These are phyloP conservation scores for Sinocyclocheilus grahami DNA, from an alignment of 2,113 vertebrate genomes.

Conservation along the genomic window DNA sequence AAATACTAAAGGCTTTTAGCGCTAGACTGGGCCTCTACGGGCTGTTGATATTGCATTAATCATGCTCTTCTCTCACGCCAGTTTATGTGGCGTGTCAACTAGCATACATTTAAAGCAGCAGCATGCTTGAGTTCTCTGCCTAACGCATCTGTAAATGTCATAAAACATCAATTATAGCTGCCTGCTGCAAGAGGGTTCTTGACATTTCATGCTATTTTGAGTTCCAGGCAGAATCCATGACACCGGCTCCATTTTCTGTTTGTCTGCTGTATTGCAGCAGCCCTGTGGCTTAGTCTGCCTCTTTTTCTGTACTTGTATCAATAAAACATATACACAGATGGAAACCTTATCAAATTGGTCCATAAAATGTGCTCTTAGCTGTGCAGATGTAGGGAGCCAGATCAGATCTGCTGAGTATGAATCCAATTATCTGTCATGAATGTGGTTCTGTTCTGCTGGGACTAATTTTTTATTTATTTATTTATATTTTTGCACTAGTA, in stretches of 20 bases:
- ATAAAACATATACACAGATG: constrained; percentile 30
- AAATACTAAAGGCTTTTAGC: constrained; percentile 27
- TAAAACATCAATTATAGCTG: constrained; percentile 61
- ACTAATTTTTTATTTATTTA: neutral
- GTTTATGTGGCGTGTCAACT: constrained; percentile 35
- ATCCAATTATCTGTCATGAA: constrained; percentile 52
- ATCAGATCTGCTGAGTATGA: constrained; percentile 46
- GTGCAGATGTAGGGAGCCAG: constrained; percentile 19
- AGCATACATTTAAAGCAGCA: constrained; percentile 41
- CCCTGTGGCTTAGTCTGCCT: constrained; percentile 33
- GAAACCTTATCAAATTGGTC: constrained; percentile 51
- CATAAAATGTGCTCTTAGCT: constrained; percentile 37
- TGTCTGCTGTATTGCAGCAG: constrained; percentile 35
- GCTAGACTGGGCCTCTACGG: constrained; percentile 29
- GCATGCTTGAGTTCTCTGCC: constrained; percentile 47
- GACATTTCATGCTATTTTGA: constrained; percentile 59
- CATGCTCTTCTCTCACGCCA: constrained; percentile 33
- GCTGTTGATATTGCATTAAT: constrained; percentile 46
- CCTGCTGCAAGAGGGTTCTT: constrained; percentile 53
- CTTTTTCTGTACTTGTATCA: constrained; percentile 21
- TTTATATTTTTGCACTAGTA: neutral
- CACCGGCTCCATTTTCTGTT: constrained; percentile 44
- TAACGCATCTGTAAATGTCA: constrained; percentile 59
- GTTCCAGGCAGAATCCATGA: constrained; percentile 52
- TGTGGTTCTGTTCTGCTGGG: constrained; percentile 32